phyloP scores from a whole-genome alignment of 1,140 invertebrate genomes.

The Dendrolimus punctatus region DNA sequence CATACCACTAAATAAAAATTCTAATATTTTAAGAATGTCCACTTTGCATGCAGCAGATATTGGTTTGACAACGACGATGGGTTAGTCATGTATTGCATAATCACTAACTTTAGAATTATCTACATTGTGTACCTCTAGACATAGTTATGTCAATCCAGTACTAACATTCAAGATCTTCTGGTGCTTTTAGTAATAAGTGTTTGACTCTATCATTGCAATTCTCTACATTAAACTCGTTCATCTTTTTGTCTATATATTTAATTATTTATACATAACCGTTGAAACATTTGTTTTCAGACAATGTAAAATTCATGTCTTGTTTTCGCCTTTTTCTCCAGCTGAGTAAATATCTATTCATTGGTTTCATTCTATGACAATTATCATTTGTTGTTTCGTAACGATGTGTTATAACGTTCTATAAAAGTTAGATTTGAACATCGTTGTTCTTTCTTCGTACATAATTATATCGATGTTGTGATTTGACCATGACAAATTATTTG shows the following conservation, averaged over 20 bases:
- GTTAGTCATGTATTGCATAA: not conserved
- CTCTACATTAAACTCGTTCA: slow-evolving; percentile 26
- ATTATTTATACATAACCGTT: slow-evolving; percentile 6
- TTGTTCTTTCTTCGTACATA: too few species aligned
- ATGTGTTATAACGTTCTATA: too few species aligned
- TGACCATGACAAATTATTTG: not conserved
- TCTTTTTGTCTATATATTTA: slow-evolving; percentile 14
- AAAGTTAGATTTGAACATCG: too few species aligned
- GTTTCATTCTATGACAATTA: slow-evolving; percentile 6
- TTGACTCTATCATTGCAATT: slow-evolving; percentile 50
- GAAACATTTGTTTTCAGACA: not conserved
- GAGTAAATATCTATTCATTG: slow-evolving; percentile 8
- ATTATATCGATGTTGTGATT: slow-evolving; percentile 14
- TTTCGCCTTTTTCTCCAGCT: slow-evolving; percentile 6
- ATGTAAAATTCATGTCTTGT: slow-evolving; percentile 3
- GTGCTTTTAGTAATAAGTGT: slow-evolving; percentile 64
- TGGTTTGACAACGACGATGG: too few species aligned
- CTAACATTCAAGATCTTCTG: slow-evolving; percentile 51
- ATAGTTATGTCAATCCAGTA: slow-evolving; percentile 21
- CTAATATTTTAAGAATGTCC: too few species aligned
- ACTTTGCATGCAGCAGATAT: too few species aligned
- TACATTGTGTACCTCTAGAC: slow-evolving; percentile 16
- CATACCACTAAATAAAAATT: too few species aligned
- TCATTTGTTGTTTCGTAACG: not conserved
- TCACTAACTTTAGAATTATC: slow-evolving; percentile 14